A percentile compares a stretch with the other conserved stretches of the same genome.
Evolutionary conservation across 2,113 vertebrate species (phyloP).

Genomic region (Lathamus discolor): DNA sequence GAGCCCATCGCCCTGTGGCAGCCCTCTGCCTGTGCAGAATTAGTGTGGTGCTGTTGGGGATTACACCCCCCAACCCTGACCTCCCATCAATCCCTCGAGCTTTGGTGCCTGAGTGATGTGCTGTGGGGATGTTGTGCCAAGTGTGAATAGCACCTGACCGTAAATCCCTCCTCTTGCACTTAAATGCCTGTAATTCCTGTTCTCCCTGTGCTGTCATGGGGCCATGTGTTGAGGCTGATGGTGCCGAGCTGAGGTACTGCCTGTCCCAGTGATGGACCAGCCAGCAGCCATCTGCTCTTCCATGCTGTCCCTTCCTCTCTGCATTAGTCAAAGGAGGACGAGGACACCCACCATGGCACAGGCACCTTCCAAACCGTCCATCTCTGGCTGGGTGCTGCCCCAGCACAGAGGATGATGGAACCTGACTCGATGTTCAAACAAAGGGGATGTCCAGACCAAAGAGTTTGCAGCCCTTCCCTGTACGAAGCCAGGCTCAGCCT

Average conservation of each 20-base stretch:
- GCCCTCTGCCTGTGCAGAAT: background rate
- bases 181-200: background rate
- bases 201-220: rapidly evolving
- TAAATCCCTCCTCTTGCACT: background rate
- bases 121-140: background rate
- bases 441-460: background rate
- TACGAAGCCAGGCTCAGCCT: rapidly evolving
- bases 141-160: rapidly evolving
- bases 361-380: rapidly evolving
- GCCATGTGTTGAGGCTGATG: background rate
- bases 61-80: background rate
- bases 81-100: background rate
- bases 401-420: rapidly evolving
- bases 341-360: rapidly evolving
- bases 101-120: background rate
- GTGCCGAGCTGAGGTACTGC: background rate
- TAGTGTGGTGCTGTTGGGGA: background rate
- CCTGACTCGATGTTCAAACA: rapidly evolving
- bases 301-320: background rate
- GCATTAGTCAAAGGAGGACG: rapidly evolving
- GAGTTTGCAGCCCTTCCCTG: background rate
- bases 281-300: rapidly evolving
- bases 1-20: background rate
- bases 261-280: rapidly evolving
- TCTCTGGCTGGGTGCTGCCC: rapidly evolving